Conservation (phyloP, 2,797 vertebrate genomes). For the Pangasius mekongensis region DNA sequence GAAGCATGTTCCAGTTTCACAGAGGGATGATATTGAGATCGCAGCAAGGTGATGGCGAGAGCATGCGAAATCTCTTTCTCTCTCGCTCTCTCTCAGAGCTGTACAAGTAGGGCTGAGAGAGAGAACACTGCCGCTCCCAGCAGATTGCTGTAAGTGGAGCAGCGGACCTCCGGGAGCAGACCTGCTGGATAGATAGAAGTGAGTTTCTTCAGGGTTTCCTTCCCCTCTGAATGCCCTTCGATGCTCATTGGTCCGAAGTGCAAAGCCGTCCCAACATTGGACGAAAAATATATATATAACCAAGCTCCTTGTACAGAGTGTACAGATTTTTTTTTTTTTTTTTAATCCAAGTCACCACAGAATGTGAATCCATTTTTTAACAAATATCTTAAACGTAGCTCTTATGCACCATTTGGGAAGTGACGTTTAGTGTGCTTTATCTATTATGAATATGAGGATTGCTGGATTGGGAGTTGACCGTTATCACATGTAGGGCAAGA, state of each 20-base stretch:
- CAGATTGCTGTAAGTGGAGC: conserved; percentile 62
- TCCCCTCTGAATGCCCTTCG: conserved; percentile 63
- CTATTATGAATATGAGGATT: conserved; percentile 20
- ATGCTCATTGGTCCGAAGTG: conserved; percentile 41
- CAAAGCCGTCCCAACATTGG: conserved; percentile 20
- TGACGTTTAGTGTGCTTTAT: conserved; percentile 19
- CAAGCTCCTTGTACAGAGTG: conserved; percentile 25
- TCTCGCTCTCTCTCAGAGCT: conserved; percentile 21
- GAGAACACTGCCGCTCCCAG: conserved; percentile 47
- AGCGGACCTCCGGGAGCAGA: conserved; percentile 60
- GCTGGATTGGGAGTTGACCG: neutral
- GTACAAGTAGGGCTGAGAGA: conserved; percentile 50
- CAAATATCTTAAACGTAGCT: neutral
- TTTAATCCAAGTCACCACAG: neutral
- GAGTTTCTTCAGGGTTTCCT: conserved; percentile 62
- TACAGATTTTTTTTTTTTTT: neutral
- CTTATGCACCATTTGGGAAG: neutral
- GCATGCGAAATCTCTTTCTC: conserved; percentile 30
- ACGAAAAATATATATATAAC: neutral
- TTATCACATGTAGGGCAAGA: neutral
- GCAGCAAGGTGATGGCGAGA: conserved; percentile 34
- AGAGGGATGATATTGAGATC: conserved; percentile 33
- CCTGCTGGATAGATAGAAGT: conserved; percentile 60
- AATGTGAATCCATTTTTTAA: neutral
- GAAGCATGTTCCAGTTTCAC: conserved; percentile 37